Base-by-base conservation (phyloP, 1,140 invertebrate species). In the Uloborus diversus region DNA sequence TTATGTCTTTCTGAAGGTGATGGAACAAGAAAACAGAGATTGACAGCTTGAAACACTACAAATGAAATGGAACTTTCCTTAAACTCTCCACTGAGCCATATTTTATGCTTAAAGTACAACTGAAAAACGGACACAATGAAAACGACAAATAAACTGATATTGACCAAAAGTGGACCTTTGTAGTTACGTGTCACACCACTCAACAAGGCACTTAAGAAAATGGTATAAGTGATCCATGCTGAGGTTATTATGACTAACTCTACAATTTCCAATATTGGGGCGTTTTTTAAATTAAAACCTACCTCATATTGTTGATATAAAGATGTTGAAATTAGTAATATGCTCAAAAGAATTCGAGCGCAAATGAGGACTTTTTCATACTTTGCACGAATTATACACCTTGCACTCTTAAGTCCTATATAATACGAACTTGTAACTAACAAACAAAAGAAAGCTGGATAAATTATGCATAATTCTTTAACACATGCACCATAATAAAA, bases 161-260 rank as follows among this genome's bases (percentile, higher is more conserved):
- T 87, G 65, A 93, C 88, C 7, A 89, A 81, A 28, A 91, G 85
- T 2, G 93, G 92, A 1, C 95, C 94, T 69, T 94, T 87, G 70
- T 91, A 89, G 79, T 82, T 82, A 88, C 89, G 65, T 90, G 88
- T 85, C 88, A 89, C 83, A 87, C 90, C 83, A 56, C 85, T 83
- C 66, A 91, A 90, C 25, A 95, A 85, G 23, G 90, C 90, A 73
- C 92, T 82, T 33, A 93, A 87, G 85, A 92, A 96, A 17, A 90
- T 89, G 82, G 92, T 90, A 87, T 96, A 94, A 17, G 94, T 88
- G 30, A 93, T 85, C 94, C 94, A 96, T 79, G 92, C 88, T 79
- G 94, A 85, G 82, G 90, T 90, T 85, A 93, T 89, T 30, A 92
- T 88, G 56, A 90, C 90, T 57, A 90, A 88, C 27, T 91, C 86